Base-by-base conservation (phyloP, 1,140 invertebrate species). In the Saxidomus purpurata region DNA sequence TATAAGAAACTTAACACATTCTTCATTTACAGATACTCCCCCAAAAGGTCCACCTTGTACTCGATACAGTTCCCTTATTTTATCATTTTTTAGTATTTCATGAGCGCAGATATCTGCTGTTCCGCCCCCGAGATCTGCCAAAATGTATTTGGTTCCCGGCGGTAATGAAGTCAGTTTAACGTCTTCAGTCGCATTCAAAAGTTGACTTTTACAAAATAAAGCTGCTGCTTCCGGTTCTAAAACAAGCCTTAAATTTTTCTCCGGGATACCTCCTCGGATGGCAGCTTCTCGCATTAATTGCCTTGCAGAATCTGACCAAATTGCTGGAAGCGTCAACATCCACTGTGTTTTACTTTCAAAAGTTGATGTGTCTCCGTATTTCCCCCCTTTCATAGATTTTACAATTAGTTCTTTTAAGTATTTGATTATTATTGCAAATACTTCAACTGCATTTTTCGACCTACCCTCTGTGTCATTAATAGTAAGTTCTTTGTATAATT, bases 31-130 rank as follows among this genome's bases (percentile, higher is more conserved):
- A 8, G 17, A 25, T 13, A 28, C n/a, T 47, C 76, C 76, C 47
- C 76, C 76, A 19, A 79, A 49, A n/a, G 38, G 13, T 40, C 40
- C 76, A 15, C 76, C 76, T 17, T n/a, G n/a, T 15, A 43, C 76
- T 49, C 76, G 76, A 79, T 79, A 28, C 8, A 79, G 38, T 43
- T 79, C 76, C 13, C 47, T 38, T 22, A 79, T 31, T 22, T 43
- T 13, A 13, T 28, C 47, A 49, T 31, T 43, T 25, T 22, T n/a
- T 43, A 79, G 17, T 8, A 79, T 28, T 52, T 79, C 76, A 43
- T 79, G 76, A 8, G 31, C 76, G 49, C 38, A 79, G 34, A 79
- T 79, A 25, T 79, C 76, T 22, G 43, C 47, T n/a, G 76, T 79
- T 36, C 67, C 67, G 4, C 67, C 67, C n/a, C 67, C 67, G 36